Evolutionary conservation across 2,113 vertebrate genomes (phyloP).

Genomic region (Asarcornis scutulata): DNA sequence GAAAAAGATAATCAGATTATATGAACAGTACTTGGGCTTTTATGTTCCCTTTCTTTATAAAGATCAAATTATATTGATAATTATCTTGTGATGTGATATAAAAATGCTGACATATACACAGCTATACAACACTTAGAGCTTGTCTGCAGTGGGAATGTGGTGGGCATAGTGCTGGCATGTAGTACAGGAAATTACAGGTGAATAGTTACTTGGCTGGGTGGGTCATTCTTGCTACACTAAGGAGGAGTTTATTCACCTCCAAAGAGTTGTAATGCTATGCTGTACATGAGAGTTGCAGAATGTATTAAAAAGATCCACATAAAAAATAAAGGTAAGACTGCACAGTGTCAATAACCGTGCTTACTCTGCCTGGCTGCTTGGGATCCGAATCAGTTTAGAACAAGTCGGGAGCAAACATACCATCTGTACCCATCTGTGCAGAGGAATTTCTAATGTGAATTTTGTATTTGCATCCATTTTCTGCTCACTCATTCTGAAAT

Average conservation of each 20-base stretch:
- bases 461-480: background rate
- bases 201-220: background rate
- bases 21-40: background rate
- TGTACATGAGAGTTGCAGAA: background rate
- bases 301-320: background rate
- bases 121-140: background rate
- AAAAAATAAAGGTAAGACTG: background rate
- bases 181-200: background rate
- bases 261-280: accelerated
- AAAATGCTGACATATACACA: constrained; percentile 43
- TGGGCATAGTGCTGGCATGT: background rate
- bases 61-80: constrained; percentile 9
- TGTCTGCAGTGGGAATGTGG: background rate
- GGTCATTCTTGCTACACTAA: background rate
- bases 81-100: background rate
- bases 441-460: background rate
- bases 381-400: background rate
- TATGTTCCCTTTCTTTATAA: background rate
- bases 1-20: constrained; percentile 29
- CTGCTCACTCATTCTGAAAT: background rate
- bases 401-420: background rate
- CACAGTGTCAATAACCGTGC: background rate
- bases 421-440: background rate
- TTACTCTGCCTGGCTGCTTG: background rate
- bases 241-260: background rate